A percentile compares a stretch with the other conserved stretches of the same genome.
phyloP scores from a whole-genome alignment of 2,113 vertebrate species.

The Macrotis lagotis region DNA sequence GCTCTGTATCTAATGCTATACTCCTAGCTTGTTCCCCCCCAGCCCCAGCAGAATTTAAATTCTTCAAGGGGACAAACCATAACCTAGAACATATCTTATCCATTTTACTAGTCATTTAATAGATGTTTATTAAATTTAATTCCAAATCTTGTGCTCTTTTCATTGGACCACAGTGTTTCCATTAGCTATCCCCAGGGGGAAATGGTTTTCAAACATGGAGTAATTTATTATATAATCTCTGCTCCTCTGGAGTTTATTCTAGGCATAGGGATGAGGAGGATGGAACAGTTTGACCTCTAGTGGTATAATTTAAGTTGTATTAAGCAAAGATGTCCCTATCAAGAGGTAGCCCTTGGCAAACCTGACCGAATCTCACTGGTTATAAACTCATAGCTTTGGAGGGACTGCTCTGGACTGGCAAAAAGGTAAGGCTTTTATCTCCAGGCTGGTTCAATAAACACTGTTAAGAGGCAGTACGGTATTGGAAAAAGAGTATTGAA shows the following conservation, averaged over 20 bases:
- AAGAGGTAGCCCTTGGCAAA: background rate
- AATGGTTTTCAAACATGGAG: background rate
- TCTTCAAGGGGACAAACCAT: background rate
- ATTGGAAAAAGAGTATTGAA: background rate
- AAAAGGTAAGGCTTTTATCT: background rate
- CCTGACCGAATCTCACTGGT: background rate
- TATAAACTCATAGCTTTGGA: background rate
- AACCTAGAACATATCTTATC: background rate
- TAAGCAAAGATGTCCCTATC: background rate
- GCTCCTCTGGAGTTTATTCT: background rate
- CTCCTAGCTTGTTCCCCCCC: background rate
- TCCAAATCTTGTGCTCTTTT: background rate
- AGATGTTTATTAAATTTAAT: background rate
- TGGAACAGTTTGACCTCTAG: background rate
- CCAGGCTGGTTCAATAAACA: background rate
- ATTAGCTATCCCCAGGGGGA: background rate
- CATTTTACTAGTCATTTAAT: background rate
- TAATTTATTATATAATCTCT: background rate
- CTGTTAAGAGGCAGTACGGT: background rate
- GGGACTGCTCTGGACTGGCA: background rate
- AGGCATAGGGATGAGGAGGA: background rate
- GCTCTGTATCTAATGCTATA: background rate
- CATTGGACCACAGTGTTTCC: background rate
- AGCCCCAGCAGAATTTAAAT: background rate
- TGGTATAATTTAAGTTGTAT: background rate